phyloP scores from a whole-genome alignment of 1,140 invertebrate species.

The Calycopis cecrops region DNA sequence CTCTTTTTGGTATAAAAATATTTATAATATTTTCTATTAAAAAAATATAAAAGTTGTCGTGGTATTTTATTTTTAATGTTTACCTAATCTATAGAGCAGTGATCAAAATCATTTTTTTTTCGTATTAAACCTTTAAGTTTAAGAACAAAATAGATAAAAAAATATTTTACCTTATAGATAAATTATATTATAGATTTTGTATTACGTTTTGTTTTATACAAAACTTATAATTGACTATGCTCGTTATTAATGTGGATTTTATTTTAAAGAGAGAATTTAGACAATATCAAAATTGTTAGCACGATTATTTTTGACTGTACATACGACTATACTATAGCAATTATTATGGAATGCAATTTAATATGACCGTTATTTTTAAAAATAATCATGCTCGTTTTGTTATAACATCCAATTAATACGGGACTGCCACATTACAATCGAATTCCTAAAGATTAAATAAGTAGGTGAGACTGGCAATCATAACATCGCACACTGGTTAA shows the following conservation, averaged over 20 bases:
- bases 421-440: slow-evolving; percentile 1
- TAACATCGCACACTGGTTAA: neutral
- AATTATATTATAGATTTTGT: too few relatives aligned
- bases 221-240: too few relatives aligned
- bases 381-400: neutral
- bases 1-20: slow-evolving; percentile 7
- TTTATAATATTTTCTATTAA: too few relatives aligned
- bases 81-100: too few relatives aligned
- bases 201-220: too few relatives aligned
- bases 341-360: neutral
- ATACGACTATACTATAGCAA: neutral
- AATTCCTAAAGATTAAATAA: slow-evolving; percentile 2
- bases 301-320: slow-evolving; percentile 7
- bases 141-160: too few relatives aligned
- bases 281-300: slow-evolving; percentile 8
- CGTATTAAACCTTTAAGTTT: too few relatives aligned
- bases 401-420: neutral
- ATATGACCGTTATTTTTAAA: neutral
- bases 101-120: too few relatives aligned
- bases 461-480: slow-evolving; percentile 2
- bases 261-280: slow-evolving; percentile 21
- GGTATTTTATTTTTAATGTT: too few relatives aligned
- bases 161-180: too few relatives aligned
- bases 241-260: too few relatives aligned
- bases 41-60: too few relatives aligned